These are phyloP conservation scores for Stenodera caucasica DNA, from an alignment of 2,888 invertebrate species.

Conservation along the genomic window DNA sequence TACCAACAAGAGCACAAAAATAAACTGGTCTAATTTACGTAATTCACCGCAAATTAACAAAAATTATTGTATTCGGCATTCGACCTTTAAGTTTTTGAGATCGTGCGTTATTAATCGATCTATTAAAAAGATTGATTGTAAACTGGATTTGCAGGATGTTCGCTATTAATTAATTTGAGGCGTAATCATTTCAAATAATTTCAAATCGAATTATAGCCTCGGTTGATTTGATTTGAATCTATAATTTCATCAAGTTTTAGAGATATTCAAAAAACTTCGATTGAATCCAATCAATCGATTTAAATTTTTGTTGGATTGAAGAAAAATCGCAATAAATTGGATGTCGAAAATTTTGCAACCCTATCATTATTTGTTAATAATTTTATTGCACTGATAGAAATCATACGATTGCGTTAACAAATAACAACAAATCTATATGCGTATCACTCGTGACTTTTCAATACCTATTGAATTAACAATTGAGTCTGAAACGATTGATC, in stretches of 20 bases:
- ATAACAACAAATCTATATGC: not conserved
- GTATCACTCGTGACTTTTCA: not conserved
- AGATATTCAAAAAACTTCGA: no score
- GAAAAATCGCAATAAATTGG: no score
- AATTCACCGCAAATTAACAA: no score
- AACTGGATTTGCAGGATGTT: not conserved
- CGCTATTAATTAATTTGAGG: no score
- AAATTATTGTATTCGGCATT: not conserved
- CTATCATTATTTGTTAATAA: not conserved
- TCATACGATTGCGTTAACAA: not conserved
- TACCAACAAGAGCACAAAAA: not conserved
- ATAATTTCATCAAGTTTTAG: not conserved
- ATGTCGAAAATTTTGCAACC: not conserved
- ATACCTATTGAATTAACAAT: not conserved
- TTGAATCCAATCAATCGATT: no score
- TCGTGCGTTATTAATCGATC: not conserved
- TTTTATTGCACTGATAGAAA: not conserved
- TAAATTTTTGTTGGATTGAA: no score
- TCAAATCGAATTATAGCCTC: not conserved
- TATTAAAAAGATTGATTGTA: not conserved
- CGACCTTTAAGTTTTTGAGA: not conserved
- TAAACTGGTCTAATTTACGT: no score
- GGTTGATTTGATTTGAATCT: not conserved
- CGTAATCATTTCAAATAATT: not conserved
- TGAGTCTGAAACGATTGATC: constrained; percentile 1